Percentiles rank a stretch among this genome's conserved stretches.
Evolutionary conservation across 92 coral and sea anemone species (phyloP).

Genomic region (Siderastrea siderea): DNA sequence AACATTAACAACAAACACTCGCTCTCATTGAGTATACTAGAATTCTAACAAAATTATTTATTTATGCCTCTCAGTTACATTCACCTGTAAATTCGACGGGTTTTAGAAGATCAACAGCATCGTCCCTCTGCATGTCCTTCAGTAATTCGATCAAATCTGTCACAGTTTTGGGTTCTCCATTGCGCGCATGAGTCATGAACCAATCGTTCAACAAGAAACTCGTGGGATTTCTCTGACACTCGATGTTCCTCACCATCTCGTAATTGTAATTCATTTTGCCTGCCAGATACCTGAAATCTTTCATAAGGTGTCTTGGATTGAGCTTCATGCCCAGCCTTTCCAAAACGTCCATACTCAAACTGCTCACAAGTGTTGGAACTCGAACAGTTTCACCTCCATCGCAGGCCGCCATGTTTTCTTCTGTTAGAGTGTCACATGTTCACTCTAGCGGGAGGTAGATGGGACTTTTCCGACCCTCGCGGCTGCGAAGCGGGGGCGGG

Average conservation of each 20-base stretch:
- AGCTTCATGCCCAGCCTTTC: slow-evolving; percentile 87
- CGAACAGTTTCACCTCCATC: neutral
- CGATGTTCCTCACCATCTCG: slow-evolving; percentile 81
- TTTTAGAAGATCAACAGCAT: slow-evolving; percentile 86
- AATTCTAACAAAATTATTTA: neutral
- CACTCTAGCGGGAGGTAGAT: slow-evolving; percentile 1
- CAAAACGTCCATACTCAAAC: slow-evolving; percentile 76
- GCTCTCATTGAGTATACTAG: neutral
- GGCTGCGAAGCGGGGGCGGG: too few relatives aligned
- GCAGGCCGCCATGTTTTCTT: slow-evolving; percentile 44
- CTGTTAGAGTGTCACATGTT: slow-evolving; percentile 5
- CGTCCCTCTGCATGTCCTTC: slow-evolving; percentile 89
- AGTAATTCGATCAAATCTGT: slow-evolving; percentile 71
- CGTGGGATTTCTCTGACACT: slow-evolving; percentile 83
- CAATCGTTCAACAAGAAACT: slow-evolving; percentile 77
- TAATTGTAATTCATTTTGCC: slow-evolving; percentile 87
- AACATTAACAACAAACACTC: slow-evolving; percentile 3
- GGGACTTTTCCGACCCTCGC: neutral
- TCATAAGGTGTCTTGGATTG: slow-evolving; percentile 86
- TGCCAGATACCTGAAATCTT: slow-evolving; percentile 86
- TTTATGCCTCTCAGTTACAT: too few relatives aligned
- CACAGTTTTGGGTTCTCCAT: slow-evolving; percentile 86
- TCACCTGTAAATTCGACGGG: slow-evolving; percentile 88
- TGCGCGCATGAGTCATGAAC: slow-evolving; percentile 62
- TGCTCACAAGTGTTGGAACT: slow-evolving; percentile 66